These are phyloP conservation scores for Cephus rjabovi DNA, from an alignment of 2,888 invertebrate species.

Conservation along the genomic window DNA sequence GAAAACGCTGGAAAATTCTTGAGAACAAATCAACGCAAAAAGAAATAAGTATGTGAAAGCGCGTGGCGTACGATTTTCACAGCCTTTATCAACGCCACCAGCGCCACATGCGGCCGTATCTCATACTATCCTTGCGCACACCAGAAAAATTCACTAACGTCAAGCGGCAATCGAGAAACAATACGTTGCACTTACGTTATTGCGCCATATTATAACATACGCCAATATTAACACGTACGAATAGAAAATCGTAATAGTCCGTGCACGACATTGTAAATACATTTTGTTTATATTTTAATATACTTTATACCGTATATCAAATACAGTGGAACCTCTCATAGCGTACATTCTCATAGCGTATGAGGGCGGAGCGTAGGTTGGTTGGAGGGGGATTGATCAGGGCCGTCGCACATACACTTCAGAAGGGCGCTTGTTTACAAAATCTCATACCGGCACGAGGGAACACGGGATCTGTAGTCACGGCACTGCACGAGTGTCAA, in stretches of 20 bases:
- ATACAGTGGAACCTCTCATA: no score
- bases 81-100: neutral
- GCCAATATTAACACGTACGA: neutral
- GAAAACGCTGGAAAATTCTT: neutral
- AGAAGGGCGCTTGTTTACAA: no score
- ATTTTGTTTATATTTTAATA: neutral
- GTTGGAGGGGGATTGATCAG: no score
- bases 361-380: no score
- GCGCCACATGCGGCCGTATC: neutral
- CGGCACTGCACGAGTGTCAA: no score
- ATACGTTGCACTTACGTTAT: neutral
- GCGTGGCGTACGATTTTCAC: neutral
- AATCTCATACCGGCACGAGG: no score
- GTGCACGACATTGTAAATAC: neutral
- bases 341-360: no score
- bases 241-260: no score
- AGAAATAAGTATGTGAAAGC: neutral
- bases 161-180: neutral
- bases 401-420: no score
- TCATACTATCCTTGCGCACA: neutral
- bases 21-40: neutral
- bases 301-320: neutral
- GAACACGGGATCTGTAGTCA: no score
- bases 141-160: neutral
- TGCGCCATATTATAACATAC: neutral